phyloP scores from a whole-genome alignment of 2,888 invertebrate species.

The Hybos culiciformis region DNA sequence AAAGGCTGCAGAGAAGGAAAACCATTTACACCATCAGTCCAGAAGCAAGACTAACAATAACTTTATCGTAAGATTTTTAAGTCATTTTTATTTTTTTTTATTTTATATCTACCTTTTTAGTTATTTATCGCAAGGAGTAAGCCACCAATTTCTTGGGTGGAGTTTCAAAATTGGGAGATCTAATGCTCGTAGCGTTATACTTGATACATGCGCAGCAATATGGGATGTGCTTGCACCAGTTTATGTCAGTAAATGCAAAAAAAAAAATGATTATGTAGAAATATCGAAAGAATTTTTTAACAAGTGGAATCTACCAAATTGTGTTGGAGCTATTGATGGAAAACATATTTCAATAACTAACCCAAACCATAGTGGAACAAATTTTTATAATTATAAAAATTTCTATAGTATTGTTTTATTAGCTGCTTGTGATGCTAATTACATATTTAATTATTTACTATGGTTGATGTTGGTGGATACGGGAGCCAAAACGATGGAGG shows the following conservation, averaged over 20 bases:
- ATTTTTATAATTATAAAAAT: slow-evolving; percentile 18
- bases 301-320: slow-evolving; percentile 18
- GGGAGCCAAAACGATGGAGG: slow-evolving; percentile 14
- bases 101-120: too few species aligned
- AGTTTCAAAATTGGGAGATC: slow-evolving; percentile 5
- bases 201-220: slow-evolving; percentile 2
- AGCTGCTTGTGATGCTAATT: slow-evolving; percentile 13
- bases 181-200: slow-evolving; percentile 4
- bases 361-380: slow-evolving; percentile 15
- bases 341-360: slow-evolving; percentile 17
- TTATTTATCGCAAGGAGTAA: slow-evolving; percentile 1
- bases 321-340: slow-evolving; percentile 17
- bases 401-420: slow-evolving; percentile 14
- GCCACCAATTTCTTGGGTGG: neutral
- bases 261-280: neutral
- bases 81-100: too few species aligned
- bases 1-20: too few species aligned
- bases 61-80: too few species aligned
- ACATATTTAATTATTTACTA: slow-evolving; percentile 14
- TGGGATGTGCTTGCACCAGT: neutral
- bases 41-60: too few species aligned
- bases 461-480: slow-evolving; percentile 14
- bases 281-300: slow-evolving; percentile 13
- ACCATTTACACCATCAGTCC: too few species aligned
- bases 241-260: neutral